Conservation (phyloP, 2,797 vertebrate genomes). For the Paratrypauchen microcephalus region DNA sequence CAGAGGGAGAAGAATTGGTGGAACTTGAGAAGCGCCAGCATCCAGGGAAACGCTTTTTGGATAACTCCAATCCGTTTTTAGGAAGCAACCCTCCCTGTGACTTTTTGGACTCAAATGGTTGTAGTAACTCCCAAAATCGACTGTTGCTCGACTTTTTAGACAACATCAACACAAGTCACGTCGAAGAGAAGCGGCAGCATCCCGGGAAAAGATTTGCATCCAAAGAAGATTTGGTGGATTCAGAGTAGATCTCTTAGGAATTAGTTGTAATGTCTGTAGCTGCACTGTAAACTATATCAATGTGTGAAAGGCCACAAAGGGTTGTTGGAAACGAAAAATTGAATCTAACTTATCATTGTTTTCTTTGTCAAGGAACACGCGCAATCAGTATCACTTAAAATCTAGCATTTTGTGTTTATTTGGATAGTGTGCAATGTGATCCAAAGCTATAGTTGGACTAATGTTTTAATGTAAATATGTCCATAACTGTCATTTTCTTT, state of each 20-base stretch:
- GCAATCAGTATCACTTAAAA: constrained; percentile 17
- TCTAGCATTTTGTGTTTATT: constrained; percentile 35
- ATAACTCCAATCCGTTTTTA: constrained; percentile 71
- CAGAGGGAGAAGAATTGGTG: constrained; percentile 55
- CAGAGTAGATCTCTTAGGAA: constrained; percentile 55
- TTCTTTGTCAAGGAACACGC: constrained; percentile 32
- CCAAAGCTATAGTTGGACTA: constrained; percentile 10
- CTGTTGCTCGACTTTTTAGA: constrained; percentile 83
- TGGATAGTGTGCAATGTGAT: constrained; percentile 49
- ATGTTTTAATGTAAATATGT: constrained; percentile 43
- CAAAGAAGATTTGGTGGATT: constrained; percentile 70
- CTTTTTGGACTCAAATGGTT: constrained; percentile 70
- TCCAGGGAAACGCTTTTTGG: constrained; percentile 82
- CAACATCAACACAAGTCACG: constrained; percentile 73
- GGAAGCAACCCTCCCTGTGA: constrained; percentile 75
- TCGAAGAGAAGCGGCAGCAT: constrained; percentile 87
- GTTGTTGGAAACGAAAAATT: constrained; percentile 49
- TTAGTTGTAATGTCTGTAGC: constrained; percentile 14
- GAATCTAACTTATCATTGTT: constrained; percentile 40
- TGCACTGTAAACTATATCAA: constrained; percentile 53
- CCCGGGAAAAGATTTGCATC: constrained; percentile 82
- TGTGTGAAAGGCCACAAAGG: constrained; percentile 52
- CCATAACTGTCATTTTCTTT: constrained; percentile 2
- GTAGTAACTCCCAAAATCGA: constrained; percentile 77
- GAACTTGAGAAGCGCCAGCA: constrained; percentile 84